Base-by-base conservation (phyloP, 2,113 vertebrate species). In the Lutjanus erythropterus region DNA sequence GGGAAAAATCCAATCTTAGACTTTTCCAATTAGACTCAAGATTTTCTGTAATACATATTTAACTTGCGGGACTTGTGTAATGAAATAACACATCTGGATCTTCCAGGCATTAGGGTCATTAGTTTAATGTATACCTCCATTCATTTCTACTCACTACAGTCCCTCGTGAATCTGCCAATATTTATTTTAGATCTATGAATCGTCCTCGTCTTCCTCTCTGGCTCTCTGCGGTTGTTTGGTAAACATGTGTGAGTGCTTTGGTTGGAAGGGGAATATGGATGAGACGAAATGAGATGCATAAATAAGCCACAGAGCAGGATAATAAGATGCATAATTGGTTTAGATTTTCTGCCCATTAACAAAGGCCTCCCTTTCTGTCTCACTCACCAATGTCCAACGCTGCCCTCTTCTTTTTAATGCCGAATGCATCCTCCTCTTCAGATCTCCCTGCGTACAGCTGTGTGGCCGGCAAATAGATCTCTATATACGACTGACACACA, bases 291-390 rank as follows among this genome's bases (percentile, higher is more conserved):
- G 93, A 95, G 92, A 95, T 95, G 94, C 93, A 92, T 94, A 94
- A 95, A 93, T 94, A 94, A 95, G 81, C 91, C 88, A 92, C 92
- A 89, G 87, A 90, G 89, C 84, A 78, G 83, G 88, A 93, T 95
- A 95, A 95, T 95, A 85, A 94, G 91, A 95, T 95, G 95, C 93
- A 91, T 95, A 95, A 95, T 95, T 95, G 89, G 87, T 94, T 95
- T 94, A 90, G 87, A 92, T 91, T 94, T 92, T 90, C 92, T 93
- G 71, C 88, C 86, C 86, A 91, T 93, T 93, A 93, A 95, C 93
- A 95, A 95, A 95, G 88, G 87, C 84, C 74, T 83, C 86, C 84
- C 85, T 88, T 89, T 92, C 88, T 89, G 62, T 78, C 77, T 75
- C 89, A 59, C 90, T 74, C 89, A 77, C 88, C 55, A 29, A 81